Evolutionary conservation across 1,140 invertebrate genomes (phyloP), one percentile per base, ranked within the genome.

Genomic region (Ostrea denselamellosa): DNA sequence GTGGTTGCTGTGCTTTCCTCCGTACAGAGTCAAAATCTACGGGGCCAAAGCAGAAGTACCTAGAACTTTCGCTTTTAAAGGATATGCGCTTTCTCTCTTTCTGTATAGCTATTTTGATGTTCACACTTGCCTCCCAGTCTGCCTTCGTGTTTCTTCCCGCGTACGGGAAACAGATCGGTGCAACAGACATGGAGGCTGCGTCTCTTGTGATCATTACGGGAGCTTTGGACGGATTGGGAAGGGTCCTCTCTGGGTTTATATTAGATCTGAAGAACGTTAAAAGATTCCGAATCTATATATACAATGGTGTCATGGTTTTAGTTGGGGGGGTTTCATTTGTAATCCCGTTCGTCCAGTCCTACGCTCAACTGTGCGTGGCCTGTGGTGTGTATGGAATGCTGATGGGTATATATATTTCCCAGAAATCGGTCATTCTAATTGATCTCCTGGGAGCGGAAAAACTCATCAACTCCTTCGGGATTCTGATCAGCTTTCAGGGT

Each of bases 401-500:
- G 19, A 89, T 86, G n/a, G 91, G 91, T 44, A 88, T 88, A 54
- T 96, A 95, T 86, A 97, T 98, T 10, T 98, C 98, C 0, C 95
- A 99, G 56, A 97, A 98, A 89, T 99, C 98, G 0, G 97, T 99
- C 62, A 96, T 99, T 52, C 91, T 96, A 19, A 98, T 99, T 8
- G 98, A 99, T 92, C 96, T 99, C 52, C 96, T 99, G 84, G 99
- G 98, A 0, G 94, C 98, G 88, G 98, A 98, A 92, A 97, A 97
- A 91, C 94, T 99, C 19, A 98, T 98, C 0, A 98, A 98, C 94
- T 98, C 98, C 10, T 99, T 99, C 94, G 98, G 98, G 34, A 95
- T 99, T 22, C 96, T 98, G 71, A 96, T 99, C 87, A 95, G 98
- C 58, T 99, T 99, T 95, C 98, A 99, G 96, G 98, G 98, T 52